Evolutionary conservation across 2,888 invertebrate genomes (phyloP), one percentile per base, ranked within the genome.

Genomic region (Drosophila picticornis): DNA sequence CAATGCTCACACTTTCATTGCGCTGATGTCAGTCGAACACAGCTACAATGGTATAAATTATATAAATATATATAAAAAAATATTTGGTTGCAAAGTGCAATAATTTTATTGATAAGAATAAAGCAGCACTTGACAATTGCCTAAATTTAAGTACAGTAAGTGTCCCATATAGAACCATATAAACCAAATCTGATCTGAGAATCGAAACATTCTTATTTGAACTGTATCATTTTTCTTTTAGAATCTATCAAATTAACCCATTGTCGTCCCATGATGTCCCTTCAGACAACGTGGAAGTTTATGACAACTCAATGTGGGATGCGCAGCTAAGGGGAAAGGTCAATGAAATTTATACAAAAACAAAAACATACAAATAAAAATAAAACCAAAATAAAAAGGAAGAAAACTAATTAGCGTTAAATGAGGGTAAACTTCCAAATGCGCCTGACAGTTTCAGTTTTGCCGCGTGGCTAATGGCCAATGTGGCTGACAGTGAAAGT

Each of bases 351-450:
- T 55, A 27, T 34, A 29, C 38, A 11, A 53, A 38, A 27, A 57
- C 5, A 58, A 55, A 48, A 51, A 16, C 4, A 46, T 16, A 25
- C 29, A 51, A 43, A 25, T 48, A 50, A 55, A 31, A 46, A 50
- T 29, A n/a, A 19, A 27, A 6, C 10, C 51, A 31, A 51, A 27
- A 51, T 29, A 40, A 10, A 57, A 31, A 19, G 38, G n/a, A 55
- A 52, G 63, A 72, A 72, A 86, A 81, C 80, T 86, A 86, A 84
- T 84, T 86, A 84, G 73, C 82, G 77, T 77, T 77, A 71, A 84
- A 86, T 74, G 84, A 80, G 80, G 84, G 72, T 80, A 67, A 75
- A 62, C 67, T 65, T 56, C 19, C 60, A 67, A 73, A 70, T 60
- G 61, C 25, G 73, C 46, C 51, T 62, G 77, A 77, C 77, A 74